Evolutionary conservation across 2,797 vertebrate species (phyloP).

Genomic region (Basileuterus tristriatus): DNA sequence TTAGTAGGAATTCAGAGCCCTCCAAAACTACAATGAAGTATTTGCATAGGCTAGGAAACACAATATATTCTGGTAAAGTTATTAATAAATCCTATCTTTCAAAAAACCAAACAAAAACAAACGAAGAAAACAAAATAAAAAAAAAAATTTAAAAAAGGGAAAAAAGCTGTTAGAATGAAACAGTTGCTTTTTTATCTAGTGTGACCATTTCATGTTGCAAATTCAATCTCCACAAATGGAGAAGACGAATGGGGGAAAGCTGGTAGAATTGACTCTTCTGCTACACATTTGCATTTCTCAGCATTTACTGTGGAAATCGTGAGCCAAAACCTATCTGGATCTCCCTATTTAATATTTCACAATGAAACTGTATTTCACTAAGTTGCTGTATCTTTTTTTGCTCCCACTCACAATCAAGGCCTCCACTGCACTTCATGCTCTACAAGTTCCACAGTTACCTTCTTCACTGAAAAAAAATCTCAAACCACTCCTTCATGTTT

Average conservation of each 20-base stretch:
- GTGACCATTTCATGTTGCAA: background rate
- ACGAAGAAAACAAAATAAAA: background rate
- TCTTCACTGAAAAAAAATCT: background rate
- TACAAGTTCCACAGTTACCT: background rate
- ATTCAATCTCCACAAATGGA: background rate
- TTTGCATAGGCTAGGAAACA: background rate
- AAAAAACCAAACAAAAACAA: background rate
- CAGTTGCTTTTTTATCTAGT: background rate
- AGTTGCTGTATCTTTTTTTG: background rate
- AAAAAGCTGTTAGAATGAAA: background rate
- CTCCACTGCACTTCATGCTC: background rate
- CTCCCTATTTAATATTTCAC: background rate
- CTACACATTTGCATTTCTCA: background rate
- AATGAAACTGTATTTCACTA: background rate
- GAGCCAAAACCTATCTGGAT: background rate
- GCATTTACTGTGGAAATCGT: background rate
- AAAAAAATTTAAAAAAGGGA: background rate
- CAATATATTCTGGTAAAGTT: background rate
- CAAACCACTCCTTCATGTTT: background rate
- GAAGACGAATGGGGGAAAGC: accelerated
- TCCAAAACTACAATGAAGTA: background rate
- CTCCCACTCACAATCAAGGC: background rate
- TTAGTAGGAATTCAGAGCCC: background rate
- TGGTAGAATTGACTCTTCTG: background rate
- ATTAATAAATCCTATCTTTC: background rate